A percentile compares a stretch with the other conserved stretches of the same genome.
These are phyloP conservation scores for Campoletis raptor DNA, from an alignment of 2,888 invertebrate species.

Conservation along the genomic window DNA sequence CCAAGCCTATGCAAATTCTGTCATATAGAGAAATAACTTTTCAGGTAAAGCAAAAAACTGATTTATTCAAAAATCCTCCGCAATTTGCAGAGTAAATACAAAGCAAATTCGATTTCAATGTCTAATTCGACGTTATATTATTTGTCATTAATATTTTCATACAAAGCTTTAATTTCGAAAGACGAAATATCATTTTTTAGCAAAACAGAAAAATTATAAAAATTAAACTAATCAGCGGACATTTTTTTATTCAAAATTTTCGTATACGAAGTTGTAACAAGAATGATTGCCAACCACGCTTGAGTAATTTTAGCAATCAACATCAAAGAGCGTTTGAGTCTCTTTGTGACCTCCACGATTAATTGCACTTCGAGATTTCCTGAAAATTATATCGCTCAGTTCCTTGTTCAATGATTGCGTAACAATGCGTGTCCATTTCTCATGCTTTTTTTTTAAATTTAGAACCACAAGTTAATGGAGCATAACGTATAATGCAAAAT, in stretches of 20 bases:
- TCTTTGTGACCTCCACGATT: conserved; percentile 19
- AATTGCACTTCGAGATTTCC: conserved; percentile 14
- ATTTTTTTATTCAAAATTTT: background rate
- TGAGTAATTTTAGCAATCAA: background rate
- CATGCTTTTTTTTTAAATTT: background rate
- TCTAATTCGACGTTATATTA: background rate
- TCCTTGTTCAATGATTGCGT: background rate
- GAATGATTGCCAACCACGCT: background rate
- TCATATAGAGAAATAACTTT: background rate
- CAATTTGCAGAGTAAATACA: background rate
- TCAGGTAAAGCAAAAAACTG: background rate
- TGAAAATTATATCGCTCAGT: background rate
- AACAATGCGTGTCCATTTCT: conserved; percentile 12
- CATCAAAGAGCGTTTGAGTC: background rate
- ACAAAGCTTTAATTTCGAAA: no score
- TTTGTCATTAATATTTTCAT: background rate
- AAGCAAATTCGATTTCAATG: background rate
- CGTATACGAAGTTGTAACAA: background rate
- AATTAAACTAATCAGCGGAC: background rate
- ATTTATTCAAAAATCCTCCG: background rate
- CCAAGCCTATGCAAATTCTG: background rate
- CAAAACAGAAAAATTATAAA: background rate
- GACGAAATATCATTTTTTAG: no score
- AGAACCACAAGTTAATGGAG: conserved; percentile 37
- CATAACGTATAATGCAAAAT: conserved; percentile 17